Base-by-base conservation (phyloP, 2,797 vertebrate species). In the Mormyrus proboscirostris region DNA sequence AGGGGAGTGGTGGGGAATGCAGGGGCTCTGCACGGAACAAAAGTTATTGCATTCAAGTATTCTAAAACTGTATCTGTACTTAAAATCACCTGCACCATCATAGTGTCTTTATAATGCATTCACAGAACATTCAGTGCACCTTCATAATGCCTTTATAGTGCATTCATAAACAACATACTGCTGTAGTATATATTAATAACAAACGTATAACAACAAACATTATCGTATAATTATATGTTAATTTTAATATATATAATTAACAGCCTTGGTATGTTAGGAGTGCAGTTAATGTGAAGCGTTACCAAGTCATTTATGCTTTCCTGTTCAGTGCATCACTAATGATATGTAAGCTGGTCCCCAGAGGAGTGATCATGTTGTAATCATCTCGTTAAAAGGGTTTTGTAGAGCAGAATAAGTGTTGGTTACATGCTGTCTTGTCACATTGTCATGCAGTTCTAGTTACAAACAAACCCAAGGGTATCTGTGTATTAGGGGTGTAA, bases 371-470 rank as follows among this genome's bases (percentile, higher is more conserved):
- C 76, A 73, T 57, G 53, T n/a, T 41, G 44, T 57, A 47, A 83
- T 76, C 82, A 44, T 89, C 62, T 88, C n/a, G 89, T 92, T 86
- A 88, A 59, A 9, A 47, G 73, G 76, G 59, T 57, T 53, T 91
- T 92, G 82, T 90, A 69, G 85, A 90, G 89, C 59, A 89, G 62
- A 91, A 90, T 92, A 79, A 92, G 90, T 88, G 83, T 83, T 29
- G 65, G 88, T 87, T 29, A 38, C 87, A 6, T 73, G 12, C 29
- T 73, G 65, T 73, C 65, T 16, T 38, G 29, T 38, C 4, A 1
- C 25, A 38, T 4, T 38, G 1, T 73, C 65, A 38, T 73, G 29
- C 29, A 14, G 12, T 73, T 73, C 65, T 73, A 73, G 65, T 73
- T 73, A 62, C 59, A 62, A 25, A 62, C 29, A 73, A 73, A 73